These are phyloP conservation scores for Mylabris phalerata DNA, from an alignment of 1,140 invertebrate genomes.

Conservation along the genomic window DNA sequence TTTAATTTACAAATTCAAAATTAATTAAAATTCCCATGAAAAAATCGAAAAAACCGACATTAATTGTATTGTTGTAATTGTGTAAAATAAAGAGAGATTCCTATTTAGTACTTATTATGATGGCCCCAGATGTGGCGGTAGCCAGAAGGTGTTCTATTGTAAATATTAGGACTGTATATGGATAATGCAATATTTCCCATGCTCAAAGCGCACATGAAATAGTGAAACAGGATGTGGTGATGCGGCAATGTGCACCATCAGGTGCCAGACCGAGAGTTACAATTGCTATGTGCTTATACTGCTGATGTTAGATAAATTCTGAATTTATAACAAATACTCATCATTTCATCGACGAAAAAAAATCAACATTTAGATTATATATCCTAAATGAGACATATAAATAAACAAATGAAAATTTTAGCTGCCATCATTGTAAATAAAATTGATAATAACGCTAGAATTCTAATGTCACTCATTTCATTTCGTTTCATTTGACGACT, in stretches of 20 bases:
- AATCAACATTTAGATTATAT: too few species aligned
- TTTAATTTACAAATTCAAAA: too few species aligned
- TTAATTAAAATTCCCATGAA: too few species aligned
- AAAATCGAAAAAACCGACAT: too few species aligned
- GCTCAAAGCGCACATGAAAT: constrained; percentile 30
- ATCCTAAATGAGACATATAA: too few species aligned
- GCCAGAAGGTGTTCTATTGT: constrained; percentile 31
- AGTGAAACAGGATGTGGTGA: constrained; percentile 31
- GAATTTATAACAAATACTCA: constrained; percentile 6
- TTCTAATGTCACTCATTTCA: too few species aligned
- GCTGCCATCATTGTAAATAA: too few species aligned
- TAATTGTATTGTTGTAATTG: too few species aligned
- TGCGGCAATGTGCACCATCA: constrained; percentile 34
- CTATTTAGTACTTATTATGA: constrained; percentile 19
- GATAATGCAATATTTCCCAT: constrained; percentile 37
- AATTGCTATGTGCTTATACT: constrained; percentile 36
- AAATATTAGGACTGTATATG: constrained; percentile 29
- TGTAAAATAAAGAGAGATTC: too few species aligned
- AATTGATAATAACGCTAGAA: too few species aligned
- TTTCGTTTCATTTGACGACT: constrained; percentile 6
- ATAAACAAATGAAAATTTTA: too few species aligned
- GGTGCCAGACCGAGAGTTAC: constrained; percentile 35
- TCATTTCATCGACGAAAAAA: too few species aligned
- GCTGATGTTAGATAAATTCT: constrained; percentile 29
- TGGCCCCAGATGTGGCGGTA: constrained; percentile 25